Base-by-base conservation (phyloP, 2,797 vertebrate species). In the Urophycis tenuis region DNA sequence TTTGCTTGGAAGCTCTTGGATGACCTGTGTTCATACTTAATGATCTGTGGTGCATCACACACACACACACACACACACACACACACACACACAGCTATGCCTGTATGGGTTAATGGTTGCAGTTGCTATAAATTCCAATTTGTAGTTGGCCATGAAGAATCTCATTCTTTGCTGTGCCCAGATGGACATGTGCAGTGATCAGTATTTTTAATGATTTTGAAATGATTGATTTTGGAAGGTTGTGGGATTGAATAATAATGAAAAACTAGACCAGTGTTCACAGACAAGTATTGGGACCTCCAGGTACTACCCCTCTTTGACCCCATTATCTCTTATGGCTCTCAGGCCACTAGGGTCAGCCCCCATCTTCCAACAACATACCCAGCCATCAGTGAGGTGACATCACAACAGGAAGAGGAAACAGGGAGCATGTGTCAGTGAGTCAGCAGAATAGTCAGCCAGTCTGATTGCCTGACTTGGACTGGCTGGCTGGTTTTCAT, bases 381-480 rank as follows among this genome's bases (percentile, higher is more conserved):
- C 19, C 45, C 45, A 15, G 3, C 45, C 45, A 49, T 19, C 45
- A 60, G 49, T n/a, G 0, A 29, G 79, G 31, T 77, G 70, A 71
- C 11, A 74, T 78, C 78, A 71, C 32, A 85, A 81, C 75, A 81
- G 80, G 83, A 83, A 84, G 76, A 73, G 76, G 32, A 29, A 77
- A 78, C 36, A 22, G 31, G 82, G 67, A 81, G 82, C 80, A 53
- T 85, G 89, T 88, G 88, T 79, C 85, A 80, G 82, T 82, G 87
- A 89, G 81, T 91, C 86, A 87, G 83, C 81, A 80, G 15, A 81
- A 3, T 86, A 88, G 80, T 89, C 85, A 86, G 83, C 81, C 81
- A 15, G 82, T 3, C 3, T 88, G 84, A 83, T 87, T 89, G 88
- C 78, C 88, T 91, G 89, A 89, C 80, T 60, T 80, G 81, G 85